Base-by-base conservation (phyloP, 2,888 invertebrate genomes). In the Metacarcinus magister region DNA sequence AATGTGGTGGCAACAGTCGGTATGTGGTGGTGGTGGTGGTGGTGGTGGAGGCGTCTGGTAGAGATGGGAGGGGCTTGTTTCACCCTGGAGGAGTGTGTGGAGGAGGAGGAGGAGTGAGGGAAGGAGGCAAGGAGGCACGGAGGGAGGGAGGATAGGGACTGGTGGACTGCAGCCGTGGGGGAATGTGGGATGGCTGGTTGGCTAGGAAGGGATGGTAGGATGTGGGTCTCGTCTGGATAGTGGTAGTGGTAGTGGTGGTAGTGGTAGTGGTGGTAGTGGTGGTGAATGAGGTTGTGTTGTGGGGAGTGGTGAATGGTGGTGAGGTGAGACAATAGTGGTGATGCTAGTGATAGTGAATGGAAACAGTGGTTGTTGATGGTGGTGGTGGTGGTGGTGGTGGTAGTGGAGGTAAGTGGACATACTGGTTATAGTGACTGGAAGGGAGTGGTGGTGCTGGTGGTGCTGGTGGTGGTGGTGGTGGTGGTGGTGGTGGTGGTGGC, bases 1-100 rank as follows among this genome's bases (percentile, higher is more conserved):
- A 82, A 82, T 82, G 82, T 82, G 82, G 82, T 82, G 82, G 82
- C 82, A 82, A 82, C 82, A 82, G 82, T 82, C 82, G 82, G 82
- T 7, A 82, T 82, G 82, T 28, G 82, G 82, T 82, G 82, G 32
- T 82, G 82, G 82, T 82, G 82, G 82, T 82, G 67, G 67, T 67
- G 82, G 82, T 5, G 13, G 82, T 82, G 82, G 82, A 82, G 82
- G 82, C 82, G 82, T 82, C 82, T 82, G 82, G 82, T 32, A 32
- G 82, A 32, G 32, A 32, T 32, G 82, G 82, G 82, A 82, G 82
- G 82, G 82, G 82, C 82, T 32, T 82, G 82, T 82, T 82, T 82
- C 82, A 82, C 82, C 82, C 82, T 82, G 82, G 82, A 28, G 82
- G 82, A 82, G 23, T 67, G 67, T 2, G 67, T 67, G 82, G 82